Percentiles rank a stretch among this genome's conserved stretches.
phyloP scores from a whole-genome alignment of 2,113 vertebrate genomes.

The Melanostigma gelatinosum region DNA sequence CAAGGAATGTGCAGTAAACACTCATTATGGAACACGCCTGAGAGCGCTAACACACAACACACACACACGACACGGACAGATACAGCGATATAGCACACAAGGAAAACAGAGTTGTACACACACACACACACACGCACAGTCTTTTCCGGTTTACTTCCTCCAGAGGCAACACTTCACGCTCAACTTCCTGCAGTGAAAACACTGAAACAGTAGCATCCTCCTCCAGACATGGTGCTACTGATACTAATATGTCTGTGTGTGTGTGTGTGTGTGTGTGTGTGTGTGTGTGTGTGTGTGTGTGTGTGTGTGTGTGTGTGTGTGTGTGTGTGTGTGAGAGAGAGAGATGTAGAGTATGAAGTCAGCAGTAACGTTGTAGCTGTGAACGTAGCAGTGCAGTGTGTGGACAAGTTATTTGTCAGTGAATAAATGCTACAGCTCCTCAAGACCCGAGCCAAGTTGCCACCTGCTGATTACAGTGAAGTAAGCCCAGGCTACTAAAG shows the following conservation, averaged over 20 bases:
- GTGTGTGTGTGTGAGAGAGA: neutral
- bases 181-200: constrained; percentile 55
- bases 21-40: constrained; percentile 12
- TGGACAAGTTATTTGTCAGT: too few relatives aligned
- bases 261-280: neutral
- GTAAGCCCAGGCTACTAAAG: too few relatives aligned
- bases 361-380: too few relatives aligned
- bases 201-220: constrained; percentile 38
- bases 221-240: constrained; percentile 52
- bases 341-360: too few relatives aligned
- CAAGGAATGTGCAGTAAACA: constrained; percentile 28
- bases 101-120: neutral
- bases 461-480: too few relatives aligned
- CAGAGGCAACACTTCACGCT: constrained; percentile 40
- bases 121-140: neutral
- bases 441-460: too few relatives aligned
- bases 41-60: neutral
- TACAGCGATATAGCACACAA: neutral
- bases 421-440: too few relatives aligned
- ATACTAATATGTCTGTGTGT: constrained; percentile 16
- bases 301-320: neutral
- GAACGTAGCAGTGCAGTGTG: too few relatives aligned
- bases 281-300: neutral
- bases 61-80: neutral
- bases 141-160: constrained; percentile 46